Base-by-base conservation (phyloP, 1,140 invertebrate genomes). In the Steinernema khuongi region DNA sequence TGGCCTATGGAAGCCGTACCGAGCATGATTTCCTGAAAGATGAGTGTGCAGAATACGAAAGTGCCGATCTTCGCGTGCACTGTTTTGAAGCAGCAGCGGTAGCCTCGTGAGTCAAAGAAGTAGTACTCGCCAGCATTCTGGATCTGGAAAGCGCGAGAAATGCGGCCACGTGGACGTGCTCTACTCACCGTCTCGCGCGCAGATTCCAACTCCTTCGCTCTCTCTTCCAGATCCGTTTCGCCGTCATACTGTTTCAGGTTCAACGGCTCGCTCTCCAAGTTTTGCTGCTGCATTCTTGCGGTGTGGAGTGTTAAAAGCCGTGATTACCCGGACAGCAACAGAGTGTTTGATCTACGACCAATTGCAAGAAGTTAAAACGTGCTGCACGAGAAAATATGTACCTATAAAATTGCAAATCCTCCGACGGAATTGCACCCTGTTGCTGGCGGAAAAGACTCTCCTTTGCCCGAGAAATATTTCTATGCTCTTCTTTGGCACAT, bases 41-140 rank as follows among this genome's bases (percentile, higher is more conserved):
- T 22, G 22, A 60, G 50, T 22, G 50, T 60, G 7, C 7, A 14
- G 50, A 7, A 60, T 7, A 60, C 26, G 50, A 60, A 60, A 22
- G 50, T 60, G 4, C 50, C 50, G 50, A 60, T 60, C 22, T 60
- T 60, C 14, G 50, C 50, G 22, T 60, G 50, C 14, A 60, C 14
- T n/a, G 26, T 60, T 14, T 22, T 60, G 50, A 60, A 60, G 50
- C 50, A 60, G 50, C 50, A 60, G 7, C 50, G 50, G 19, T 60
- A 60, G 50, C 26, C 50, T 7, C 50, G 50, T 22, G 50, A 60
- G 19, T 60, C 50, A 26, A 60, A 60, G 50, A 60, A 60, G 50
- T 22, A 22, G 26, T 2, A n/a, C 50, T 17, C 50, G 7, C 26
- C 50, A 22, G 11, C 50, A 22, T 22, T 41, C 36, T 41, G 50